Evolutionary conservation across 2,113 vertebrate species (phyloP).

Genomic region (Chiloscyllium plagiosum): DNA sequence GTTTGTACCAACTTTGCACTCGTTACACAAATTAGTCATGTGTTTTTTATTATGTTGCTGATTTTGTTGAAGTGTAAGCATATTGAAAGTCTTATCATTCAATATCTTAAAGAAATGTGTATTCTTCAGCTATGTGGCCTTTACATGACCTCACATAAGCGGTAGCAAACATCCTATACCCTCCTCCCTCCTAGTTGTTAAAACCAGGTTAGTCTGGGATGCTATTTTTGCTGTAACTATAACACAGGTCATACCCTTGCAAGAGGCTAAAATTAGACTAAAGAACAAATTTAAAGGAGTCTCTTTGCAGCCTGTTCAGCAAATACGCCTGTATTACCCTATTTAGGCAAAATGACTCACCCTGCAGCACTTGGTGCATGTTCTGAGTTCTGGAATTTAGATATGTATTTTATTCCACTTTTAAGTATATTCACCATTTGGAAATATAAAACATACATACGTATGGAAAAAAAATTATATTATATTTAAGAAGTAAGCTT

Average conservation of each 20-base stretch:
- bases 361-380: background rate
- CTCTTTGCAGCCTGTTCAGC: slow-evolving; percentile 22
- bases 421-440: background rate
- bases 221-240: slow-evolving; percentile 29
- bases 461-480: background rate
- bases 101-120: background rate
- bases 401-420: background rate
- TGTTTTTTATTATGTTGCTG: background rate
- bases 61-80: background rate
- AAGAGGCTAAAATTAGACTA: slow-evolving; percentile 35
- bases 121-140: background rate
- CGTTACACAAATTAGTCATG: background rate
- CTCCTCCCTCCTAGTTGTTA: background rate
- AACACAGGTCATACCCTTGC: slow-evolving; percentile 33
- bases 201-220: slow-evolving; percentile 28
- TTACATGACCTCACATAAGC: background rate
- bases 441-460: background rate
- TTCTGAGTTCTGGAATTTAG: background rate
- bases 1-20: background rate
- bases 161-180: slow-evolving; percentile 20
- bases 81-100: background rate
- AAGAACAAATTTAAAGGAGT: slow-evolving; percentile 32
- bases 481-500: background rate
- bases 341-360: slow-evolving; percentile 24
- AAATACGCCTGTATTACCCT: slow-evolving; percentile 31